A percentile compares a stretch with the other conserved stretches of the same genome.
Conservation (phyloP, 2,888 invertebrate genomes). For the Himalopsyche anomala region DNA sequence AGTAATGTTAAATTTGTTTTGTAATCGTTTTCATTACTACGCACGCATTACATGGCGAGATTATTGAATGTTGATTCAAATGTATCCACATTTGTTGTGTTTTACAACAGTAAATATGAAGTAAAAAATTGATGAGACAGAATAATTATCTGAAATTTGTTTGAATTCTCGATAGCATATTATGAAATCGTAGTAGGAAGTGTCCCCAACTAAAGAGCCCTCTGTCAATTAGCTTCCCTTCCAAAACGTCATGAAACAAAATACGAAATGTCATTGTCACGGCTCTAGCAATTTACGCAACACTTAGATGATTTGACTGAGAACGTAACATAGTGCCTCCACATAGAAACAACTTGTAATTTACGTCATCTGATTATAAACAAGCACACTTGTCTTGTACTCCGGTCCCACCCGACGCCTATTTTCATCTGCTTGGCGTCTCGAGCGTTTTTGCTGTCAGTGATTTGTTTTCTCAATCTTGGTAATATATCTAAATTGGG, state of each 20-base stretch:
- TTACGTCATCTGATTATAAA: constrained; percentile 63
- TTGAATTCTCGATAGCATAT: background rate
- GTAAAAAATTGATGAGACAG: background rate
- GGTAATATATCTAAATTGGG: constrained; percentile 62
- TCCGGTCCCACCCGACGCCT: constrained; percentile 46
- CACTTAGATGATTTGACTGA: constrained; percentile 62
- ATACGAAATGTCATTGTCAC: constrained; percentile 59
- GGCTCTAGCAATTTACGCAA: constrained; percentile 55
- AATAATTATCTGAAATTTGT: background rate
- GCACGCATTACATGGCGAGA: no score
- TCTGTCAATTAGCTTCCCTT: constrained; percentile 49
- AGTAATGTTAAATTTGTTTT: no score
- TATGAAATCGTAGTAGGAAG: constrained; percentile 6
- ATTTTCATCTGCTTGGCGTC: constrained; percentile 55
- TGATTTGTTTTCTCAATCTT: constrained; percentile 64
- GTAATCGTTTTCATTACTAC: no score
- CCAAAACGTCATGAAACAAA: constrained; percentile 52
- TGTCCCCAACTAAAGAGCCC: constrained; percentile 12
- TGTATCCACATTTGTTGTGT: background rate
- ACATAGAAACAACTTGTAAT: constrained; percentile 61
- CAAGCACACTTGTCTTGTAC: constrained; percentile 52
- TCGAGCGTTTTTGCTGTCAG: constrained; percentile 60
- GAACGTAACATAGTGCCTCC: constrained; percentile 48
- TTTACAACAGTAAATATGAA: background rate
- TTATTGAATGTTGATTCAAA: no score